Conservation (phyloP, 2,797 vertebrate genomes). For the Cossypha polioptera region DNA sequence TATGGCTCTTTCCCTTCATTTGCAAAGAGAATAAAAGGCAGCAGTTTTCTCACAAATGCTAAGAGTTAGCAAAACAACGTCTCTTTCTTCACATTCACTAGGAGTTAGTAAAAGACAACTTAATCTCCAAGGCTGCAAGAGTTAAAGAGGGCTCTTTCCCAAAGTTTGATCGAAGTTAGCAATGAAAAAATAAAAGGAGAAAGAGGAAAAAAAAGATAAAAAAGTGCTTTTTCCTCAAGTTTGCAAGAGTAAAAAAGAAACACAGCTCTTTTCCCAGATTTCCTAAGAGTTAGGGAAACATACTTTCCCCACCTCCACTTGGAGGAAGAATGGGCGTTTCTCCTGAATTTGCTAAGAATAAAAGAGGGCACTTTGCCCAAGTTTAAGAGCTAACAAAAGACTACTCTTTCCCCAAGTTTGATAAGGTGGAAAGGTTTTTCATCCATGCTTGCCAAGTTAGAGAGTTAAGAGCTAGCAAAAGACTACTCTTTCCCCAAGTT, state of each 20-base stretch:
- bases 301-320: accelerated
- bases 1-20: background rate
- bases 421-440: too few relatives aligned
- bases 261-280: background rate
- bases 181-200: too few relatives aligned
- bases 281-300: background rate
- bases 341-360: background rate
- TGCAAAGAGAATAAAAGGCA: background rate
- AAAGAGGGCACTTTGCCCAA: background rate
- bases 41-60: background rate
- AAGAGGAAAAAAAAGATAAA: too few relatives aligned
- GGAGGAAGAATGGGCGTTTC: background rate
- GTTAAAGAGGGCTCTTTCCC: background rate
- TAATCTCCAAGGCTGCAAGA: background rate
- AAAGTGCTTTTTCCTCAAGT: background rate
- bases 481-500: too few relatives aligned
- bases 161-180: background rate
- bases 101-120: background rate
- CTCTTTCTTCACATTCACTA: background rate
- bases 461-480: background rate
- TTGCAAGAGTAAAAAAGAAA: background rate
- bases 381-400: background rate
- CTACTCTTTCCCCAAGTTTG: too few relatives aligned
- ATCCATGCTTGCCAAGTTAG: too few relatives aligned
- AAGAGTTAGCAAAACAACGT: background rate